Base-by-base conservation (phyloP, 2,113 vertebrate genomes). In the Hiodon alosoides region DNA sequence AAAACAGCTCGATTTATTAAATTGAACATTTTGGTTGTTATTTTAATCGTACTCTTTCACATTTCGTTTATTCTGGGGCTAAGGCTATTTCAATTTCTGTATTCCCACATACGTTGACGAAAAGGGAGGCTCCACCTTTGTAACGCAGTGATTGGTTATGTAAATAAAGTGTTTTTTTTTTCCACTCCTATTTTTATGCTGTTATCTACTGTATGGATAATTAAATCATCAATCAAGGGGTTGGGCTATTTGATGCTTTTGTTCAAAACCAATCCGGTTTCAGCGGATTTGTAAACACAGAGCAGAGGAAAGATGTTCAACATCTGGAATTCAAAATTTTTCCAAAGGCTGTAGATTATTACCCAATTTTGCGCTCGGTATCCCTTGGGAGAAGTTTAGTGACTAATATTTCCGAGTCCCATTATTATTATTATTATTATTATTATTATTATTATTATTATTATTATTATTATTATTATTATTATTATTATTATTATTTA, bases 181-280 rank as follows among this genome's bases (percentile, higher is more conserved):
- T 59, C 52, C 67, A 79, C 81, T 83, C 79, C 82, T 81, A 80
- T 88, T 85, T 82, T 84, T 80, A 76, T 73, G 84, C 92, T 92
- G 93, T 89, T 93, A 91, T 94, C 92, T 92, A 94, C 93, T 95
- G 92, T 94, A 94, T 93, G 93, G 93, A 93, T 97, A 96, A 98
- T 97, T 95, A 97, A 98, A 98, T 96, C 95, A 97, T 98, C 95
- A 96, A 93, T 97, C 94, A 94, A 93, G 93, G 74, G 91, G 91
- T 91, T 91, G 92, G 92, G 90, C 91, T 92, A 92, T 88, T 90
- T 92, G 91, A 93, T 92, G 90, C 90, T 89, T 90, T 90, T 93
- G 89, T 93, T 89, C 88, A 91, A 92, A 93, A 89, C 88, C 88
- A 93, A 94, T 94, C 93, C 90, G 91, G 92, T 87, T 89, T 83